Evolutionary conservation across 1,140 invertebrate species (phyloP).

Genomic region (Zeugodacus cucurbitae): DNA sequence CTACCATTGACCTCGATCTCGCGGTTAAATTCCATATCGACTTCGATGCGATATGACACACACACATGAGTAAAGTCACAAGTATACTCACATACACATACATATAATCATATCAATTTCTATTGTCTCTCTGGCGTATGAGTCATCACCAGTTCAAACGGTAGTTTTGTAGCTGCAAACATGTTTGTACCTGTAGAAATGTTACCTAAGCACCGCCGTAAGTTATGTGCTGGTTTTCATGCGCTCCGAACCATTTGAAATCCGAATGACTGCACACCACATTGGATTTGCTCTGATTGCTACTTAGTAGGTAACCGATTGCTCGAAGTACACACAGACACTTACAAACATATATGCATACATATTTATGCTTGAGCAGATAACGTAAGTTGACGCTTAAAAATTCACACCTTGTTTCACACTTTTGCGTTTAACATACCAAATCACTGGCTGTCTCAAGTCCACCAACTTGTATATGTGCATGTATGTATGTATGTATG

Average conservation of each 20-base stretch:
- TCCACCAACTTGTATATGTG: neutral
- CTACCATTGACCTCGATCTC: slow-evolving; percentile 22
- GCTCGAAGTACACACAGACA: neutral
- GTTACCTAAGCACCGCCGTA: neutral
- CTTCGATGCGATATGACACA: neutral
- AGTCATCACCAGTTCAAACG: neutral
- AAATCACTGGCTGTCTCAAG: neutral
- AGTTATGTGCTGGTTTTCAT: neutral
- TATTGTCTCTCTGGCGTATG: neutral
- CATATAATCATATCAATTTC: neutral
- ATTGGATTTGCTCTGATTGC: neutral
- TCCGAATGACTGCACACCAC: neutral
- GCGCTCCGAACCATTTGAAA: slow-evolving; percentile 20
- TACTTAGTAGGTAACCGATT: neutral
- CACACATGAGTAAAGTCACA: neutral
- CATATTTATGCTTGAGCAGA: neutral
- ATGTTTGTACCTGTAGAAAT: neutral
- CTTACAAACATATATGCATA: neutral
- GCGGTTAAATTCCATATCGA: neutral
- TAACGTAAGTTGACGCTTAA: neutral
- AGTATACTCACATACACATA: neutral
- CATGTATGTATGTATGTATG: neutral
- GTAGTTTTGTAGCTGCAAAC: neutral
- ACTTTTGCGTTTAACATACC: neutral
- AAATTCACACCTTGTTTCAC: neutral